A percentile compares a stretch with the other conserved stretches of the same genome.
Conservation (phyloP, 2,888 invertebrate genomes). For the Iphiclides podalirius region DNA sequence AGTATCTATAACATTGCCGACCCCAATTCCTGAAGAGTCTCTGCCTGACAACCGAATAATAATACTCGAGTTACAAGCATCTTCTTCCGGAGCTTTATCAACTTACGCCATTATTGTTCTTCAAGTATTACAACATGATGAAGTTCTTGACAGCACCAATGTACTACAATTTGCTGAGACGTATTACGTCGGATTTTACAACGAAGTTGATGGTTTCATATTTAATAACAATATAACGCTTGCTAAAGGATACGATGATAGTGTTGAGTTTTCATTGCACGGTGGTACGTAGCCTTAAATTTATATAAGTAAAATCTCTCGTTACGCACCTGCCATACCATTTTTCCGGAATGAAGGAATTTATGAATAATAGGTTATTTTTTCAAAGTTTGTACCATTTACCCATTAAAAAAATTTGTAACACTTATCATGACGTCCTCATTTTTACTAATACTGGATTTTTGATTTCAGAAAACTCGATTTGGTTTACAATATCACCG, state of each 20-base stretch:
- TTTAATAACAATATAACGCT: constrained; percentile 34
- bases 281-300: constrained; percentile 34
- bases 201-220: constrained; percentile 28
- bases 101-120: constrained; percentile 37
- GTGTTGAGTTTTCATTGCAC: constrained; percentile 34
- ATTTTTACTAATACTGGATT: not conserved
- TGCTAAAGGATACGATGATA: constrained; percentile 33
- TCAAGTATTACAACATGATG: constrained; percentile 24
- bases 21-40: constrained; percentile 31
- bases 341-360: too few species aligned
- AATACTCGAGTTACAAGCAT: constrained; percentile 36
- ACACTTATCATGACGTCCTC: too few species aligned
- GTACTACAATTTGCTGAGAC: constrained; percentile 27
- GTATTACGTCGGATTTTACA: constrained; percentile 39
- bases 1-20: constrained; percentile 29
- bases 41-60: constrained; percentile 35
- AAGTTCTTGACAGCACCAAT: constrained; percentile 5
- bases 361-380: too few species aligned
- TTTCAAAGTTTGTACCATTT: too few species aligned
- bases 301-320: not conserved
- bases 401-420: too few species aligned
- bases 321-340: too few species aligned
- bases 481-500: constrained; percentile 8
- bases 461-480: constrained; percentile 4
- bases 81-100: constrained; percentile 33